Evolutionary conservation across 2,888 invertebrate species (phyloP).

Genomic region (Orthosia cruda): DNA sequence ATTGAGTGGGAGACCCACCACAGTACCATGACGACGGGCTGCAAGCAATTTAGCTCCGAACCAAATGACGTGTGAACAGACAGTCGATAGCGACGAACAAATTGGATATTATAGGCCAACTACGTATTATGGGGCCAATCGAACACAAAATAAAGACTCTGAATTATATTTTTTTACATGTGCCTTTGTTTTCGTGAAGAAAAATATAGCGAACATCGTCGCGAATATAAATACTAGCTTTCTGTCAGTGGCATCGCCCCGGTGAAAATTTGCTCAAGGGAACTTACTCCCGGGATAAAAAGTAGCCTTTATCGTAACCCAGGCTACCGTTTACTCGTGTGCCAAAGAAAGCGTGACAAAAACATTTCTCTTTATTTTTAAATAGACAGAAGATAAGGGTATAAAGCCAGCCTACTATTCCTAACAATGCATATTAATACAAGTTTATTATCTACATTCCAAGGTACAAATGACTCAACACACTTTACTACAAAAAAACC

Average conservation of each 20-base stretch:
- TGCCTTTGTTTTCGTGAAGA: background rate
- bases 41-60: slow-evolving; percentile 22
- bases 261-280: too few relatives aligned
- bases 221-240: too few relatives aligned
- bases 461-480: slow-evolving; percentile 15
- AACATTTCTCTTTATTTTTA: too few relatives aligned
- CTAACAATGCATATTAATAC: background rate
- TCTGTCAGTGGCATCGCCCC: too few relatives aligned
- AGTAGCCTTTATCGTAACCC: too few relatives aligned
- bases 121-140: slow-evolving; percentile 3
- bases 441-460: slow-evolving; percentile 3
- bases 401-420: background rate
- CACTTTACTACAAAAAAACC: background rate
- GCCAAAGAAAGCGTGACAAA: too few relatives aligned
- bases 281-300: too few relatives aligned
- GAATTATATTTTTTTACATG: too few relatives aligned
- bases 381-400: background rate
- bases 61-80: slow-evolving; percentile 35
- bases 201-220: too few relatives aligned
- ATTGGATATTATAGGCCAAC: slow-evolving; percentile 16
- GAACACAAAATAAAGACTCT: background rate
- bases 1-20: background rate
- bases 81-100: background rate
- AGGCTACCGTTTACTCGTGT: too few relatives aligned
- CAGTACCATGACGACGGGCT: slow-evolving; percentile 27